Evolutionary conservation across 2,888 invertebrate genomes (phyloP).

Genomic region (Lissonota sp.): DNA sequence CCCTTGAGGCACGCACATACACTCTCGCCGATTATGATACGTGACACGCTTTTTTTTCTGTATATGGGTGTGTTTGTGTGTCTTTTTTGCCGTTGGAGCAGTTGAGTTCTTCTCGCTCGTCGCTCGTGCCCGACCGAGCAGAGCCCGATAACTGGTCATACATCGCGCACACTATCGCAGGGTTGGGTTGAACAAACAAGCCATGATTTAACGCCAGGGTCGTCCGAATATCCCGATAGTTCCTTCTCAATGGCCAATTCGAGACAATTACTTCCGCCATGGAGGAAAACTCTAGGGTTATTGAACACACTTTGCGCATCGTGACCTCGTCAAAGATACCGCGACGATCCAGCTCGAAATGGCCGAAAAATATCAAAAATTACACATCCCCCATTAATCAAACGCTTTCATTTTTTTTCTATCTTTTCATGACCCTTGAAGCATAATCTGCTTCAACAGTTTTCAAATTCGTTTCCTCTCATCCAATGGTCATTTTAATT

Average conservation of each 20-base stretch:
- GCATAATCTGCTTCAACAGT: no score
- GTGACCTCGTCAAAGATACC: slow-evolving; percentile 64
- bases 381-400: slow-evolving; percentile 5
- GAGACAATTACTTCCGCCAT: slow-evolving; percentile 71
- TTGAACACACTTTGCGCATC: slow-evolving; percentile 24
- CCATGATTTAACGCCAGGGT: slow-evolving; percentile 66
- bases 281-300: slow-evolving; percentile 66
- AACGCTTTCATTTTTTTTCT: slow-evolving; percentile 50
- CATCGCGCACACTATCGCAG: slow-evolving; percentile 28
- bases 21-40: slow-evolving; percentile 35
- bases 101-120: no score
- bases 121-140: slow-evolving; percentile 12
- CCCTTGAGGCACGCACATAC: slow-evolving; percentile 39
- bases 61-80: no score
- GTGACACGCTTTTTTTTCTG: slow-evolving; percentile 39
- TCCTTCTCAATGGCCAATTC: slow-evolving; percentile 69
- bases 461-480: no score
- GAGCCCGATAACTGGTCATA: slow-evolving; percentile 35
- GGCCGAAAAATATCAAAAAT: neutral
- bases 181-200: slow-evolving; percentile 63
- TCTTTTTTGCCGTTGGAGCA: no score
- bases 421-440: no score
- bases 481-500: no score
- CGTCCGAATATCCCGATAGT: slow-evolving; percentile 66
- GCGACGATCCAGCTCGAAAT: slow-evolving; percentile 23